Percentiles rank a stretch among this genome's conserved stretches.
These are phyloP conservation scores for Halesus radiatus DNA, from an alignment of 1,140 invertebrate genomes.

Conservation along the genomic window DNA sequence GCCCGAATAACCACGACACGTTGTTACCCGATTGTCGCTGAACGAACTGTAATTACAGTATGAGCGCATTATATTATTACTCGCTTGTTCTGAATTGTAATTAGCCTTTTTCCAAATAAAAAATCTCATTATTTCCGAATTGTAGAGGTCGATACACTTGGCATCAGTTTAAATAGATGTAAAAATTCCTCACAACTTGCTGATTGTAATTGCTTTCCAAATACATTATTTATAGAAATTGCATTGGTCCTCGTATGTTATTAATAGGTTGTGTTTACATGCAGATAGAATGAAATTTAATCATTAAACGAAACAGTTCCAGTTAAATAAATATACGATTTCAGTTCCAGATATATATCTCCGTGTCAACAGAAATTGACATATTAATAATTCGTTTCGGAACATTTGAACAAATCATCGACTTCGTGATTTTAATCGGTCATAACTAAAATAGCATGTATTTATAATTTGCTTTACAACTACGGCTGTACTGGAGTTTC, in stretches of 20 bases:
- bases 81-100: background rate
- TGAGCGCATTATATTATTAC: conserved; percentile 20
- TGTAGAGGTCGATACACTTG: background rate
- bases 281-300: no score
- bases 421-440: no score
- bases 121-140: background rate
- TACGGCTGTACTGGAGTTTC: no score
- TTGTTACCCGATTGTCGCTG: conserved; percentile 26
- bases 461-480: no score
- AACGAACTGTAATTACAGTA: conserved; percentile 11
- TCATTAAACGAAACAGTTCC: no score
- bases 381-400: no score
- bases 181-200: background rate
- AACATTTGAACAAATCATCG: no score
- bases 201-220: background rate
- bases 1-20: conserved; percentile 21
- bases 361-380: no score
- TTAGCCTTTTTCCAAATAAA: background rate
- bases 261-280: no score
- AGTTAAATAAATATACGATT: no score
- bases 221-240: background rate
- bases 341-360: no score
- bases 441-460: no score
- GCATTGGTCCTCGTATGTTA: background rate
- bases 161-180: background rate